Base-by-base conservation (phyloP, 1,140 invertebrate species). In the Drosophila bipectinata region DNA sequence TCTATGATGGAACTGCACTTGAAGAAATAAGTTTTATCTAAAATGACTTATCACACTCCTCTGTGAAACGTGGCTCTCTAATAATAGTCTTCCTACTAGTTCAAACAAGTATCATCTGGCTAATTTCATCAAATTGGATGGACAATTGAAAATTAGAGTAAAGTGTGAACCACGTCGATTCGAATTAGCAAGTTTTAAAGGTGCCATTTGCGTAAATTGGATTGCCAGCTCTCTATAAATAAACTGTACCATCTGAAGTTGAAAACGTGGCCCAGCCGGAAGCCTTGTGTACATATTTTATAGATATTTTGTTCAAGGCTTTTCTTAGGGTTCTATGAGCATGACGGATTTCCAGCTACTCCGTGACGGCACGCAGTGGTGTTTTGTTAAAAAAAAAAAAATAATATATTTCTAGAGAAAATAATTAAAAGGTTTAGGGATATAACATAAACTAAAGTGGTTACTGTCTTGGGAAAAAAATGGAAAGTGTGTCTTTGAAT, bases 351-450 rank as follows among this genome's bases (percentile, higher is more conserved):
- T 56, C 18, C 52, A 52, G 81, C 80, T 84, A 73, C 80, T 77
- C 77, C 81, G 62, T 85, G 62, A 73, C 59, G 80, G 81, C 80
- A 84, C 80, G 80, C 80, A 79, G 49, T 45, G 39, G 39, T 15
- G 18, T 37, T 37, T 37, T 37, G 34, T 37, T n/a, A 4, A 10
- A 10, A 51, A 47, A 15, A 15, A 41, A 18, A 57, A 47, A 52
- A 63, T 30, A 41, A 30, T 53, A 53, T 26, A 28, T 28, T 28
- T 28, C 26, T 28, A 7, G 26, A 28, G 4, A 30, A 15, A 12
- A 45, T 49, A 64, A 55, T 45, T 28, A 63, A 47, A 48, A 54
- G 28, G 48, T 9, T 48, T 44, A 34, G 28, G 44, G 53, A 45
- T 39, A 21, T 44, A 7, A 21, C 34, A 21, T 26, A 10, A 59